Evolutionary conservation across 1,140 invertebrate species (phyloP), one percentile per base, ranked within the genome.

Genomic region (Neodiprion pinetum): DNA sequence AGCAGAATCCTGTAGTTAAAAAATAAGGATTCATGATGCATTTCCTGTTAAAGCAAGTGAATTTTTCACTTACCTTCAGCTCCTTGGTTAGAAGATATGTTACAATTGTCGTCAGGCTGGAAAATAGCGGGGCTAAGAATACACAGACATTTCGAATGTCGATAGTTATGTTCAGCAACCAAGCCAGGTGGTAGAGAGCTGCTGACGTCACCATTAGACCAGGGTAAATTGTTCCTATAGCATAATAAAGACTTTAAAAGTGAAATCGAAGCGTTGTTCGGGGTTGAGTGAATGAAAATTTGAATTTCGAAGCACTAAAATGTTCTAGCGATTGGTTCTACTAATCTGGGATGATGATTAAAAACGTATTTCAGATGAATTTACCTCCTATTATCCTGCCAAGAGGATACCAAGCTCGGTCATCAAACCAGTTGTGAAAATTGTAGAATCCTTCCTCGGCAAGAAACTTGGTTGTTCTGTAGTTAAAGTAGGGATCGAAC

Each of bases 391-490:
- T 98, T 85, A 99, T 99, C 88, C 98, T 93, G 11, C 98, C 97
- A 48, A 99, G 89, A 0, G 97, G 97, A 90, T 99, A 99, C 98
- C 98, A 99, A 83, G 98, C 98, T 88, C 97, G 87, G 86, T 99
- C 98, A 91, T 99, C 98, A 91, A 99, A 99, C 98, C 98, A 99
- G 88, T 99, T 99, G 86, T 99, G 97, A 88, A 99, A 99, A 75
- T 94, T 95, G 88, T 99, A 99, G 87, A 99, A 99, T 3, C 98
- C 98, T 90, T 99, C 94, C 87, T 99, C 97, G 5, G 96, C 93
- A 72, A 99, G 89, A 86, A 94, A 99, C 79, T 96, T 94, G 11
- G 98, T 99, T 53, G 98, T 99, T 81, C 98, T 92, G 87, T 99
- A 99, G 89, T 99, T 99, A 85, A 99, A 99, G 85, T 99, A 99